A percentile compares a stretch with the other conserved stretches of the same genome.
These are phyloP conservation scores for Melipona beecheii DNA, from an alignment of 2,888 invertebrate genomes.

Conservation along the genomic window DNA sequence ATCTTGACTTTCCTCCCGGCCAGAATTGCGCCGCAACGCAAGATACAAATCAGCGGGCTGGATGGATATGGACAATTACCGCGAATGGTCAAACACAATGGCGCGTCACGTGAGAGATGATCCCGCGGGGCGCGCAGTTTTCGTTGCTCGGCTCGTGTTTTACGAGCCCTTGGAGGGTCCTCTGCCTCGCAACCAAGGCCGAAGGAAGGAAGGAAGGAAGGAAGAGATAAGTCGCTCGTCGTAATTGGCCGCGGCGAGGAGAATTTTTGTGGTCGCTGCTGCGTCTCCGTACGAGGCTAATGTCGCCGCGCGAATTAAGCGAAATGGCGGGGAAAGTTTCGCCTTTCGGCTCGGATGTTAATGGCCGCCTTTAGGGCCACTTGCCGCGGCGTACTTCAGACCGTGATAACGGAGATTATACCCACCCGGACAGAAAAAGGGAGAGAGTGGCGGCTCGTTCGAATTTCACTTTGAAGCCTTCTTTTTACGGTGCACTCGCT, in stretches of 20 bases:
- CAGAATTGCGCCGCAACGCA: slow-evolving; percentile 51
- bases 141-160: slow-evolving; percentile 40
- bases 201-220: too few relatives aligned
- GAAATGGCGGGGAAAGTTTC: slow-evolving; percentile 28
- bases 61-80: slow-evolving; percentile 65
- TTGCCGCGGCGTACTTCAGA: neutral
- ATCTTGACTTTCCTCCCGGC: neutral
- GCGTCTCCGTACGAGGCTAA: neutral
- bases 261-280: slow-evolving; percentile 18
- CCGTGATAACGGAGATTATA: neutral
- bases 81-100: slow-evolving; percentile 57
- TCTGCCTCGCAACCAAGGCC: too few relatives aligned
- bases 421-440: too few relatives aligned
- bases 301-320: slow-evolving; percentile 11
- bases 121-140: slow-evolving; percentile 23
- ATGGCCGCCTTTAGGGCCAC: neutral
- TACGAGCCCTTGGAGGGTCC: slow-evolving; percentile 28
- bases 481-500: too few relatives aligned
- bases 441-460: neutral
- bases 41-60: slow-evolving; percentile 65
- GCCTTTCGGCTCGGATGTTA: slow-evolving; percentile 5
- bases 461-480: neutral
- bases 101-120: slow-evolving; percentile 26
- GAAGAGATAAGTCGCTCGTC: slow-evolving; percentile 56
- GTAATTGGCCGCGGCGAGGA: slow-evolving; percentile 54